Percentiles rank a stretch among this genome's conserved stretches.
phyloP scores from a whole-genome alignment of 92 coral and sea anemone genomes.

The Hydrozoanthus gracilis region DNA sequence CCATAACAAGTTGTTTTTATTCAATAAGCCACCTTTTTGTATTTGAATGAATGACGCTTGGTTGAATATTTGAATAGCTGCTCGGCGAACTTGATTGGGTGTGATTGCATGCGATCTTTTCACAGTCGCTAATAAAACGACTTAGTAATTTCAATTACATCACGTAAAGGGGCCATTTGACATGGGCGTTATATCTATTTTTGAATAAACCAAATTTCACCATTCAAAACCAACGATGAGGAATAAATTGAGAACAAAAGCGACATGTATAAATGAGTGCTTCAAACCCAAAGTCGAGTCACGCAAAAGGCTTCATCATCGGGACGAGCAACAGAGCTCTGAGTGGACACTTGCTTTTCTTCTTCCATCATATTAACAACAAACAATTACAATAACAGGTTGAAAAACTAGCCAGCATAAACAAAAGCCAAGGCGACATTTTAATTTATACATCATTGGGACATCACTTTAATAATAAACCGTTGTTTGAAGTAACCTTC shows the following conservation, averaged over 20 bases:
- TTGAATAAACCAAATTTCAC: constrained; percentile 32
- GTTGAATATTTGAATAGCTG: constrained; percentile 53
- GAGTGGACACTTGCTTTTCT: not conserved
- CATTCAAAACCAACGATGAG: constrained; percentile 50
- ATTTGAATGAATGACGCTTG: constrained; percentile 31
- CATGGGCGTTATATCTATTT: constrained; percentile 46
- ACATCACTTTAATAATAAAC: constrained; percentile 11
- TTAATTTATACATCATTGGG: constrained; percentile 36
- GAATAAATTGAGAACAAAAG: constrained; percentile 45
- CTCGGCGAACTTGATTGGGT: constrained; percentile 29
- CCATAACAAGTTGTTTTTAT: constrained; percentile 38
- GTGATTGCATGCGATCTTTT: constrained; percentile 59
- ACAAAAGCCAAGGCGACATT: constrained; percentile 4
- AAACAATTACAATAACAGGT: constrained; percentile 6
- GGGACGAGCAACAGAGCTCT: not conserved
- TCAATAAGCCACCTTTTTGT: constrained; percentile 37
- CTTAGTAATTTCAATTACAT: constrained; percentile 69
- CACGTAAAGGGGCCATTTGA: constrained; percentile 43
- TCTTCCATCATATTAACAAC: not conserved
- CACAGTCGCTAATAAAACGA: constrained; percentile 57
- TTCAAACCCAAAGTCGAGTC: constrained; percentile 2
- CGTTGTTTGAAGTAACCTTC: constrained; percentile 34
- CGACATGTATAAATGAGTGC: constrained; percentile 27
- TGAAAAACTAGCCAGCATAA: constrained; percentile 14
- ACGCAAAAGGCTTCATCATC: constrained; percentile 25